These are phyloP conservation scores for Cyphomyrmex costatus DNA, from an alignment of 1,140 invertebrate species.

Conservation along the genomic window DNA sequence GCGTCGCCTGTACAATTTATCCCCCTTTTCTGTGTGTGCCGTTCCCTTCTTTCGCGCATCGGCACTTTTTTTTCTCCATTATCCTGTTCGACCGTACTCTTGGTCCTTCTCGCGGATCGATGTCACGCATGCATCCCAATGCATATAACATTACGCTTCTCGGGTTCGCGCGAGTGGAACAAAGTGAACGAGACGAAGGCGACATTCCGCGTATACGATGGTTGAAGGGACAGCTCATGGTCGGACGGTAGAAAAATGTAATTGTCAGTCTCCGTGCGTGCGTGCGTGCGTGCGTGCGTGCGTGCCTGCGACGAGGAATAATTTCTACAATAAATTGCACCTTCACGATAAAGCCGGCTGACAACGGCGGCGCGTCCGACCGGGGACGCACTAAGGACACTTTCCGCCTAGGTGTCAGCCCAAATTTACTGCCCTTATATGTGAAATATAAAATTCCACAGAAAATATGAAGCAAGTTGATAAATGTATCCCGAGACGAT, in stretches of 20 bases:
- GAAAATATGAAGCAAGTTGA: constrained; percentile 33
- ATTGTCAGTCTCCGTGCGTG: constrained; percentile 56
- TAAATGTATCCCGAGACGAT: constrained; percentile 17
- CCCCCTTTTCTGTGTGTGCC: constrained; percentile 2
- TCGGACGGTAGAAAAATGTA: constrained; percentile 51
- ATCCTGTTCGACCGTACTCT: background rate
- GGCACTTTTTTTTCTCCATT: constrained; percentile 3
- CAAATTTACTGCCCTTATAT: constrained; percentile 36
- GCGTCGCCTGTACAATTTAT: constrained; percentile 69
- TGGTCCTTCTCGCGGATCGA: constrained; percentile 29
- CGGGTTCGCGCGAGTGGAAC: constrained; percentile 37
- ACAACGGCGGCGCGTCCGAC: constrained; percentile 31
- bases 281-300: constrained; percentile 46
- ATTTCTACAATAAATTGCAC: constrained; percentile 66
- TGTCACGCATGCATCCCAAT: constrained; percentile 60
- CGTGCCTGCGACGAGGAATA: constrained; percentile 52
- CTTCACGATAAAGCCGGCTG: constrained; percentile 57
- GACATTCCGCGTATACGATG: constrained; percentile 17
- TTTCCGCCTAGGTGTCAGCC: constrained; percentile 14
- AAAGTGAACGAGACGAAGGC: constrained; percentile 23
- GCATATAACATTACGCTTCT: constrained; percentile 1
- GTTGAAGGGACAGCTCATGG: constrained; percentile 44
- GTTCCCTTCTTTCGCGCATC: constrained; percentile 47
- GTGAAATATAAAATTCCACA: constrained; percentile 12
- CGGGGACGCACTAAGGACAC: constrained; percentile 26